A percentile compares a stretch with the other conserved stretches of the same genome.
Conservation (phyloP, 2,888 invertebrate genomes). For the Lumbricus terrestris region DNA sequence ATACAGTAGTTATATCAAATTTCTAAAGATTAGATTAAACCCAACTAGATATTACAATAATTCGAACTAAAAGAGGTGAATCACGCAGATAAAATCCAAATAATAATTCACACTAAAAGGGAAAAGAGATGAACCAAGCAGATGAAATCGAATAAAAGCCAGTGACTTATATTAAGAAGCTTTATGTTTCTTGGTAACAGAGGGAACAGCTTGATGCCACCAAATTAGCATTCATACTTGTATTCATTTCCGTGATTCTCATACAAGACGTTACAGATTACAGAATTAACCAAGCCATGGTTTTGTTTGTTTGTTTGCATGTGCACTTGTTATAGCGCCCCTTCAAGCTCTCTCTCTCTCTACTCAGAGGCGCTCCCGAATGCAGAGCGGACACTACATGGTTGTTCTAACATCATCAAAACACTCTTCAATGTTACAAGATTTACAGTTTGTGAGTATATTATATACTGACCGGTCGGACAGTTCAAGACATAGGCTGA, state of each 20-base stretch:
- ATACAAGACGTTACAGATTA: too few species aligned
- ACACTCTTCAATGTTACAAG: background rate
- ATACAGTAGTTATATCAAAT: too few species aligned
- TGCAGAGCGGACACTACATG: too few species aligned
- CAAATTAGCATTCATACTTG: background rate
- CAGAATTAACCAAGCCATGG: too few species aligned
- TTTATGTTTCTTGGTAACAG: background rate
- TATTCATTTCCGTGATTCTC: too few species aligned
- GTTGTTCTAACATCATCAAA: background rate
- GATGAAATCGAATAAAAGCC: background rate
- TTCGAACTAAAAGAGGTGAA: background rate
- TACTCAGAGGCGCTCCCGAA: too few species aligned
- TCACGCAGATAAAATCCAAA: too few species aligned
- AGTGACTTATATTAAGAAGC: background rate
- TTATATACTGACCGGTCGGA: constrained; percentile 24
- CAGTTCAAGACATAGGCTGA: constrained; percentile 14
- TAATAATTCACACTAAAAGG: too few species aligned
- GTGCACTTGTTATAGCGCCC: too few species aligned
- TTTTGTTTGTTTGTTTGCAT: too few species aligned
- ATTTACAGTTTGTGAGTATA: background rate
- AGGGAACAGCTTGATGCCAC: background rate
- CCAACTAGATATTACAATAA: background rate
- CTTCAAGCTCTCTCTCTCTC: too few species aligned
- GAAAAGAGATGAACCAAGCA: too few species aligned
- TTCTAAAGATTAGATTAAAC: background rate